Base-by-base conservation (phyloP, 2,113 vertebrate species). In the Elgaria multicarinata region DNA sequence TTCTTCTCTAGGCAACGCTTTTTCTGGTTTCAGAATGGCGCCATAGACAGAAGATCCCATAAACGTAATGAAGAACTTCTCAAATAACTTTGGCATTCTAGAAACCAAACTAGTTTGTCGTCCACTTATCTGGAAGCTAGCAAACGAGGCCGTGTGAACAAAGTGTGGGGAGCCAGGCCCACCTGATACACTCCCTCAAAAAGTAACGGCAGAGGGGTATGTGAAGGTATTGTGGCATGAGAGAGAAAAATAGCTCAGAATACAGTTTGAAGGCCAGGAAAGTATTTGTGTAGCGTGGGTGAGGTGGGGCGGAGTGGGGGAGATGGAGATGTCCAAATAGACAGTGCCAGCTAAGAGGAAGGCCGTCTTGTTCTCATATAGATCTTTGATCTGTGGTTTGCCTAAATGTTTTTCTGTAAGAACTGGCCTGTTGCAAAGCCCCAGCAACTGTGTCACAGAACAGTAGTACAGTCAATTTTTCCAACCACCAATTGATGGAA, bases 401-500 rank as follows among this genome's bases (percentile, higher is more conserved):
- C 36, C 46, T 84, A 69, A 3, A 64, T 12, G 33, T 18, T 79
- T 67, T 85, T 22, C 62, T 33, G 8, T 53, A 80, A 53, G n/a
- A 78, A 67, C 31, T 26, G 20, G 22, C n/a, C 50, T 13, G 10
- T 55, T 82, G 50, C 50, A 55, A 20, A 22, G 53, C n/a, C 82
- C 36, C 58, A 81, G 67, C n/a, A 88, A 44, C 8, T 42, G 18
- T 42, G 26, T 62, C 8, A 46, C 64, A 87, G 53, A 53, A 79
- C 4, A n/a, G 6, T 18, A 69, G 22, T n/a, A 46, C n/a, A 53
- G n/a, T 89, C 44, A 66, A 22, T 66, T 84, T 89, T 89, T 89
- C 88, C 88, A 53, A 69, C 88, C 44, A 53, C 81, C 22, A 66
- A 20, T 6, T 46, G 72, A 33, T 77, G 81, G 88, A 89, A 67